Evolutionary conservation across 37 sponge, comb jelly and placozoan genomes (phyloP), one percentile per base, ranked within the genome.

Genomic region (Halichondria panicea): DNA sequence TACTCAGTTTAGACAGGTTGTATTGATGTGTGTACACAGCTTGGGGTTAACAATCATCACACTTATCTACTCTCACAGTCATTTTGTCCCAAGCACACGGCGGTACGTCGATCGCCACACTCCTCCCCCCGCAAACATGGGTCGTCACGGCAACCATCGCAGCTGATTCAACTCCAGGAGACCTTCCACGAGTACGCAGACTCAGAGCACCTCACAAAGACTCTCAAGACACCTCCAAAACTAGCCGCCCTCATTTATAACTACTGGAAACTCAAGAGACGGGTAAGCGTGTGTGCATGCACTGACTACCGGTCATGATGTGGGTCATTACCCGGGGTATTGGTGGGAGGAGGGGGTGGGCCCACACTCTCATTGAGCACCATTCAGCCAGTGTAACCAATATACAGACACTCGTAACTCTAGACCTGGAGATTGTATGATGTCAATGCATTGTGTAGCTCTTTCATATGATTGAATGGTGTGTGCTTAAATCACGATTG

Each of bases 211-310:
- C 71, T 94, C 43, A 40, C 48, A n/a, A 53, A 40, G 11, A 66
- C 76, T 27, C 58, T 87, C 6, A 39, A 79, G 3, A 58, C 91
- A 34, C 34, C 77, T 33, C 68, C 70, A 0, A 77, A 83, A 44
- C 66, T 81, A 38, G 50, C 74, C 37, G 41, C 81, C 37, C 77
- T 91, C 9, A 22, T 96, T 25, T 90, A 83, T 58, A 93, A 89
- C 76, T 96, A 93, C 84, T 96, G 97, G 97, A 86, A 86, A 52
- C 73, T 96, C 30, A 96, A 96, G 68, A 76, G 97, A 82, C 85
- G 38, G 43, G 97, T 93, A 46, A 37, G 73, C 56, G n/a, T n/a
- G n/a, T n/a, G n/a, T n/a, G n/a, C n/a, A n/a, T n/a, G n/a, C n/a
- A n/a, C n/a, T n/a, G n/a, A n/a, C n/a, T n/a, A n/a, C n/a, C n/a